Percentiles rank a stretch among this genome's conserved stretches.
Conservation (phyloP, 2,113 vertebrate species). For the Chascanopsetta lugubris region DNA sequence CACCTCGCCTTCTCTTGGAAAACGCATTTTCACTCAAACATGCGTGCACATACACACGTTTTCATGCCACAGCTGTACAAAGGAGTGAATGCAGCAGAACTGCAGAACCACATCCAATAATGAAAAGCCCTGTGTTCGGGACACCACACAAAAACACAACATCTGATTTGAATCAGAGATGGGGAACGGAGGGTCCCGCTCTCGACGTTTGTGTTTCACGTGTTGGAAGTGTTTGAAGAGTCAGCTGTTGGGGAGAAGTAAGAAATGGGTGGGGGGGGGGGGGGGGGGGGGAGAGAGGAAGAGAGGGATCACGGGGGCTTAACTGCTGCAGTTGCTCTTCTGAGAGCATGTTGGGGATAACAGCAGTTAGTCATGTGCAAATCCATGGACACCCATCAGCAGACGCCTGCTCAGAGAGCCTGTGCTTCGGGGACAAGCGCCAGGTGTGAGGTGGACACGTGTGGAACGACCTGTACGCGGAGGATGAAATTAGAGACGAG, state of each 20-base stretch:
- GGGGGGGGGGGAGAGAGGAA: no score
- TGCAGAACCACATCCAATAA: conserved; percentile 16
- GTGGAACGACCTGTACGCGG: not conserved
- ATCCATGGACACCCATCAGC: conserved; percentile 45
- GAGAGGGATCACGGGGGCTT: conserved; percentile 42
- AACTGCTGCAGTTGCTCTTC: conserved; percentile 37
- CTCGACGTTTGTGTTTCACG: no score
- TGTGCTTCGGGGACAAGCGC: conserved; percentile 11
- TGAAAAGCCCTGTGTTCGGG: conserved; percentile 24
- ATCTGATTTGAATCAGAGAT: conserved; percentile 38
- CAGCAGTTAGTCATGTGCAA: conserved; percentile 57
- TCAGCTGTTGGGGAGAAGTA: conserved; percentile 12
- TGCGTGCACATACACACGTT: not conserved
- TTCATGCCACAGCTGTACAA: conserved; percentile 22
- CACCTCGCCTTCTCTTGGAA: not conserved
- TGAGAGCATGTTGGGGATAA: conserved; percentile 51
- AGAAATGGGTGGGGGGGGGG: conserved; percentile 26
- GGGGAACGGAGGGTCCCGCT: no score
- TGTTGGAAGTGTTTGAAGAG: conserved; percentile 24
- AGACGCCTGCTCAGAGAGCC: conserved; percentile 15
- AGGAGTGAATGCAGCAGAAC: conserved; percentile 7
- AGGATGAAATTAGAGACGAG: not conserved
- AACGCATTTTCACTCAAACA: conserved; percentile 1
- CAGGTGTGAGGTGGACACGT: conserved; percentile 6
- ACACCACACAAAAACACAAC: conserved; percentile 17